Evolutionary conservation across 2,797 vertebrate genomes (phyloP).

Genomic region (Pseudomugil tenellus): DNA sequence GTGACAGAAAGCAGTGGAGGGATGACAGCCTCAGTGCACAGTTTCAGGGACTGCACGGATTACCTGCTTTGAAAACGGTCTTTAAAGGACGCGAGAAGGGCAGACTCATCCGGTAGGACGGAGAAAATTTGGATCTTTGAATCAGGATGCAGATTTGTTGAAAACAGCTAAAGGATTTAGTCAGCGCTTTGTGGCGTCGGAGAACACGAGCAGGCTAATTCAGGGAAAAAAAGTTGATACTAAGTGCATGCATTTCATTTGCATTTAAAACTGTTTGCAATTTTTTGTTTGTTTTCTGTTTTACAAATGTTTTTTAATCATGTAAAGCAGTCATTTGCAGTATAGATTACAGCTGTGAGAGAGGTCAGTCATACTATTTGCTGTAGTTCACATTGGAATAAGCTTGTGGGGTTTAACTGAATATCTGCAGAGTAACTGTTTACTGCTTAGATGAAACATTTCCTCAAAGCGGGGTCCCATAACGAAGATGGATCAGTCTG

Average conservation of each 20-base stretch:
- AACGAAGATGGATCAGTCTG: slow-evolving; percentile 10
- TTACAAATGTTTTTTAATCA: too few species aligned
- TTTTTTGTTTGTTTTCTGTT: too few species aligned
- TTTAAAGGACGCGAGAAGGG: slow-evolving; percentile 33
- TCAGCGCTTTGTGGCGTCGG: not conserved
- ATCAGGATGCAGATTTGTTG: not conserved
- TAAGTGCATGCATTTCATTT: not conserved
- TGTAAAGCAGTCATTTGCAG: not conserved
- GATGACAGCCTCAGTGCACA: slow-evolving; percentile 17
- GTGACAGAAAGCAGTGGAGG: slow-evolving; percentile 50
- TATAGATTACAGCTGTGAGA: not conserved
- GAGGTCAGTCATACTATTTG: slow-evolving; percentile 40
- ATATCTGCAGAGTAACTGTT: slow-evolving; percentile 8
- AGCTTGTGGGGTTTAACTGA: slow-evolving; percentile 41
- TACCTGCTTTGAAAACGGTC: slow-evolving; percentile 13
- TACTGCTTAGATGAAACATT: slow-evolving; percentile 1
- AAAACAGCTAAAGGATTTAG: not conserved
- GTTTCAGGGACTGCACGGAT: slow-evolving; percentile 21
- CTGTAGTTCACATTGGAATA: slow-evolving; percentile 29
- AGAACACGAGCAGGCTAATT: not conserved
- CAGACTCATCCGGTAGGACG: slow-evolving; percentile 54
- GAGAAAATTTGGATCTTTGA: not conserved
- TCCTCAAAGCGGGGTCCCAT: not conserved
- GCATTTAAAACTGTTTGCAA: not conserved
- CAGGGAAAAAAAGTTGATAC: not conserved